phyloP scores from a whole-genome alignment of 2,888 invertebrate species.

The Pseudococcus longispinus region DNA sequence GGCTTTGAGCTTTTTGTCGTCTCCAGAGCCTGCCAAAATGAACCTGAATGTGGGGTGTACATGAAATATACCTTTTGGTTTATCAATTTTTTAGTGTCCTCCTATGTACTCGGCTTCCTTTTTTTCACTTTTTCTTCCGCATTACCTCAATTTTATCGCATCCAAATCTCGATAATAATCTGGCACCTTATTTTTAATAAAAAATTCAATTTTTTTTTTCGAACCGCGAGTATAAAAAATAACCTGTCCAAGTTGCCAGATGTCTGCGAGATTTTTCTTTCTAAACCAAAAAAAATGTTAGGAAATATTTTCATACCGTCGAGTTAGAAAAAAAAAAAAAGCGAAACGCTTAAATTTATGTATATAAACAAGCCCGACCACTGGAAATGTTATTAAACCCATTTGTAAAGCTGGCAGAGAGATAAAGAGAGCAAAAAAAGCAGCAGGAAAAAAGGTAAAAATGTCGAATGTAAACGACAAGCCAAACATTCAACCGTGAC shows the following conservation, averaged over 20 bases:
- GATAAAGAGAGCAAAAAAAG: background rate
- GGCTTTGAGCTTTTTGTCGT: too few species aligned
- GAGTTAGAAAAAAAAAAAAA: background rate
- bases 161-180: background rate
- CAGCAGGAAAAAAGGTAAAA: background rate
- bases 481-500: background rate
- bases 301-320: background rate
- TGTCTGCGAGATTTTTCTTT: background rate
- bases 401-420: background rate
- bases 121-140: background rate
- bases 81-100: background rate
- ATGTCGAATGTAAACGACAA: slow-evolving; percentile 17
- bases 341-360: background rate
- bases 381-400: background rate
- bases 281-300: background rate
- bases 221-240: background rate
- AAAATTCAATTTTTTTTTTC: background rate
- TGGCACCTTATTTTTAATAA: background rate
- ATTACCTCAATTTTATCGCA: background rate
- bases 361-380: background rate
- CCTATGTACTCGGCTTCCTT: background rate
- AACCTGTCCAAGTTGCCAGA: background rate
- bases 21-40: too few species aligned
- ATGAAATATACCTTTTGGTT: too few species aligned
- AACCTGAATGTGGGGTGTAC: too few species aligned